These are phyloP conservation scores for Pangasius macronema DNA, from an alignment of 2,797 vertebrate genomes.

Conservation along the genomic window DNA sequence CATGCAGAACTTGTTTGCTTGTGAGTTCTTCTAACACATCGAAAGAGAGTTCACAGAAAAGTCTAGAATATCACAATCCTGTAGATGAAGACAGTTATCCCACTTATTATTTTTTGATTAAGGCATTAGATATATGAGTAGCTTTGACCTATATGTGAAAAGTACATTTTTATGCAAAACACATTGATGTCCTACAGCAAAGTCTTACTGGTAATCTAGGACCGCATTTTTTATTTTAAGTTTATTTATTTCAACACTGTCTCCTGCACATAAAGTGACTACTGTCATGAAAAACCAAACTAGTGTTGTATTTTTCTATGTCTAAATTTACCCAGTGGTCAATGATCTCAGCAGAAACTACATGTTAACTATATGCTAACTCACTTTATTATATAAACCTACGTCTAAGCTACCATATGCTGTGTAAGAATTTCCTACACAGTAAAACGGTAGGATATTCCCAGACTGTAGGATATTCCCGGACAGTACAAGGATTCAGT, in stretches of 20 bases:
- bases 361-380: background rate
- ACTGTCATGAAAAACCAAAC: background rate
- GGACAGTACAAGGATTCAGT: background rate
- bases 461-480: background rate
- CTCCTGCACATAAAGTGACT: background rate
- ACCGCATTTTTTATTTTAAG: background rate
- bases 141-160: background rate
- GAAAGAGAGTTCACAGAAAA: background rate
- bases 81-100: background rate
- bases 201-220: background rate
- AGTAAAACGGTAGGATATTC: background rate
- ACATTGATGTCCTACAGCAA: background rate
- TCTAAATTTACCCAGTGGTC: background rate
- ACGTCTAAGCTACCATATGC: background rate
- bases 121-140: background rate
- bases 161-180: background rate
- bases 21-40: background rate
- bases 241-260: background rate
- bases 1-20: background rate
- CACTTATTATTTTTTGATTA: background rate
- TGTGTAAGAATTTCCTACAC: background rate
- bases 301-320: background rate
- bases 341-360: background rate
- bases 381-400: background rate
- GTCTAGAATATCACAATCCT: background rate